phyloP scores from a whole-genome alignment of 2,888 invertebrate species.

The Linnaemya vulpina region DNA sequence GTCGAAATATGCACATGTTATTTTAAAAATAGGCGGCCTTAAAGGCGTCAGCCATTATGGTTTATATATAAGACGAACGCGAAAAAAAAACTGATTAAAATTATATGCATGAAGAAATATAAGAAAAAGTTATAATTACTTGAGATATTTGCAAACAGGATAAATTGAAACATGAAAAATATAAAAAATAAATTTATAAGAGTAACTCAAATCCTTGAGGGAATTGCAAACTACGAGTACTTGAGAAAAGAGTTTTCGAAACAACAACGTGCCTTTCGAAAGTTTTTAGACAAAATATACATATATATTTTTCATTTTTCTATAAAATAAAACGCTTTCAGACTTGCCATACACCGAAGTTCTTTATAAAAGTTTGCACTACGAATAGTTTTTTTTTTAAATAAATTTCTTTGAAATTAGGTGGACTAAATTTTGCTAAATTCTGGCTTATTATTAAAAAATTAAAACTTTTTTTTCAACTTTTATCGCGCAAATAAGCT shows the following conservation, averaged over 20 bases:
- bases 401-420: too few relatives aligned
- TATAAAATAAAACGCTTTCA: too few relatives aligned
- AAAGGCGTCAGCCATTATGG: constrained; percentile 73
- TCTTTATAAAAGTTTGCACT: too few relatives aligned
- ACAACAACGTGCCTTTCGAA: neutral
- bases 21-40: constrained; percentile 73
- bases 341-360: too few relatives aligned
- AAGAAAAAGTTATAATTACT: constrained; percentile 46
- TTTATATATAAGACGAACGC: constrained; percentile 61
- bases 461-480: too few relatives aligned
- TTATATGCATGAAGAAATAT: constrained; percentile 14
- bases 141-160: constrained; percentile 20
- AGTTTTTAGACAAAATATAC: too few relatives aligned
- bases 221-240: neutral
- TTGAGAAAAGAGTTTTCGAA: neutral
- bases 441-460: too few relatives aligned
- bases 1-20: constrained; percentile 66
- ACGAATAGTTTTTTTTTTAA: too few relatives aligned
- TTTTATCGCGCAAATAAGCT: too few relatives aligned
- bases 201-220: neutral
- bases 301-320: too few relatives aligned
- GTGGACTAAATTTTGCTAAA: too few relatives aligned
- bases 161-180: neutral
- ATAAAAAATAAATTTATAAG: neutral
- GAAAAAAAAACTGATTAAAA: constrained; percentile 50